Evolutionary conservation across 1,140 invertebrate species (phyloP).

Genomic region (Mylabris phalerata): DNA sequence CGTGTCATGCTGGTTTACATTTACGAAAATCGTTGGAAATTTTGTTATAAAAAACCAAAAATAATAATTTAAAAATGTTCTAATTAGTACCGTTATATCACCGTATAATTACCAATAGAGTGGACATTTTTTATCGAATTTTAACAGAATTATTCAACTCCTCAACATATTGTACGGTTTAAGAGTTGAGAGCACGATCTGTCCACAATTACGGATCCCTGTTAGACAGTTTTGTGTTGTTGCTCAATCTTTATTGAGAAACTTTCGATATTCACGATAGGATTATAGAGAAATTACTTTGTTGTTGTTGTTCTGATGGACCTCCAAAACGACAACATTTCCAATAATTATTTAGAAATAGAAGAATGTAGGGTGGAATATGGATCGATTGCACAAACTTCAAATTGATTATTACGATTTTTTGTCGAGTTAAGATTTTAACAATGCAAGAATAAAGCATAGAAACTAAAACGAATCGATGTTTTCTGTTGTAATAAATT

Average conservation of each 20-base stretch:
- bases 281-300: constrained; percentile 8
- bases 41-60: constrained; percentile 1
- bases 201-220: constrained; percentile 21
- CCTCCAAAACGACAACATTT: constrained; percentile 7
- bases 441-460: too few species aligned
- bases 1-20: constrained; percentile 1
- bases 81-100: constrained; percentile 8
- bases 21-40: background rate
- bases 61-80: constrained; percentile 1
- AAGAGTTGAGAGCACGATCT: constrained; percentile 5
- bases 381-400: too few species aligned
- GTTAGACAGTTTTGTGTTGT: constrained; percentile 12
- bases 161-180: constrained; percentile 13
- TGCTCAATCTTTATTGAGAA: constrained; percentile 18
- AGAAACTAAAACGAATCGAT: too few species aligned
- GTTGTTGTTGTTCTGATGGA: constrained; percentile 6
- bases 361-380: background rate
- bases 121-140: constrained; percentile 3
- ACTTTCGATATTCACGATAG: constrained; percentile 25
- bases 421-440: too few species aligned
- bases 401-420: too few species aligned
- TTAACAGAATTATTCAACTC: background rate
- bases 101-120: background rate
- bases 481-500: too few species aligned
- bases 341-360: background rate